phyloP scores from a whole-genome alignment of 2,888 invertebrate genomes.

The Rhyacophila evoluta region DNA sequence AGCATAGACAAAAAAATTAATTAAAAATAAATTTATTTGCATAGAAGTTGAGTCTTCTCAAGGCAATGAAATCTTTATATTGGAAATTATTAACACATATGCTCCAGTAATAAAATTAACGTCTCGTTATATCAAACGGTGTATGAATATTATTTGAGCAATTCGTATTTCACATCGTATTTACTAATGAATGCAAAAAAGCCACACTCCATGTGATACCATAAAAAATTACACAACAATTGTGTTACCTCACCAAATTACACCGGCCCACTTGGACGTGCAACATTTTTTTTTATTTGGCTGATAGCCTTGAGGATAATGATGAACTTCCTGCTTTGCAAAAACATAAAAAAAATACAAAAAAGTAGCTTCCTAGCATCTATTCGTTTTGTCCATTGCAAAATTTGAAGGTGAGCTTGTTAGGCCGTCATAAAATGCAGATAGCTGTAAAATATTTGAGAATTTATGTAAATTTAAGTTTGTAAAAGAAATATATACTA shows the following conservation, averaged over 20 bases:
- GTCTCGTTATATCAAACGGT: not conserved
- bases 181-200: slow-evolving; percentile 4
- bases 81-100: not conserved
- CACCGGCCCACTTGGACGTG: not conserved
- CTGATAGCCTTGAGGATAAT: not conserved
- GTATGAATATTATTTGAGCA: not conserved
- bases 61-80: too few relatives aligned
- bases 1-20: too few relatives aligned
- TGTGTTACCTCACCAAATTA: not conserved
- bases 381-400: not conserved
- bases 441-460: not conserved
- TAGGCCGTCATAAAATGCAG: not conserved
- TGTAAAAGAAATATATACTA: not conserved
- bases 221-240: not conserved
- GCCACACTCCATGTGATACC: not conserved
- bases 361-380: not conserved
- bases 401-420: not conserved
- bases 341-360: not conserved
- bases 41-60: too few relatives aligned
- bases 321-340: not conserved
- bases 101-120: not conserved
- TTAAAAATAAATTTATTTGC: too few relatives aligned
- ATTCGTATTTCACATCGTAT: not conserved
- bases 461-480: not conserved
- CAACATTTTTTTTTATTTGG: not conserved